phyloP scores from a whole-genome alignment of 2,797 vertebrate genomes.

The Leuciscus waleckii region DNA sequence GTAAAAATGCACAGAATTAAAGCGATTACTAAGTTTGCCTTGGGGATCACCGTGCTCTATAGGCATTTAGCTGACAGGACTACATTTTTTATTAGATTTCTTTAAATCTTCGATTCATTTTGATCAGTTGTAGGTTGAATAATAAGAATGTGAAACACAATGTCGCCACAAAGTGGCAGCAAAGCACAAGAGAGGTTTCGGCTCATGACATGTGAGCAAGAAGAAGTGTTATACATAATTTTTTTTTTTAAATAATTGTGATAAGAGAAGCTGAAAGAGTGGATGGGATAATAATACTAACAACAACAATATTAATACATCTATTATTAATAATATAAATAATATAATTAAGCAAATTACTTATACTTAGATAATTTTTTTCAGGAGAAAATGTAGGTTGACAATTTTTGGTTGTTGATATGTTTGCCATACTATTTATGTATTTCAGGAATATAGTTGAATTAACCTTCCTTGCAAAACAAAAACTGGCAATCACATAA shows the following conservation, averaged over 20 bases:
- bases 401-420: not conserved
- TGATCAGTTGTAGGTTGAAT: not conserved
- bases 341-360: no score
- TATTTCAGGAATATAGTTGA: not conserved
- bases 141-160: not conserved
- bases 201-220: not conserved
- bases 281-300: no score
- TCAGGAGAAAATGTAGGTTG: not conserved
- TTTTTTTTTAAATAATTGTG: no score
- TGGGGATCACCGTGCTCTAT: not conserved
- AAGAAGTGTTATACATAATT: no score
- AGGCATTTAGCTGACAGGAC: not conserved
- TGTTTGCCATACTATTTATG: not conserved
- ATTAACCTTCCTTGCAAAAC: not conserved
- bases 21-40: not conserved
- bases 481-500: not conserved
- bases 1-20: no score
- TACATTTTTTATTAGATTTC: not conserved
- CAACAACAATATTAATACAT: no score
- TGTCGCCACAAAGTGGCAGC: conserved; percentile 7
- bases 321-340: no score
- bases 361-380: no score
- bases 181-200: not conserved
- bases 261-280: no score
- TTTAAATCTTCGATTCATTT: not conserved